A percentile compares a stretch with the other conserved stretches of the same genome.
Evolutionary conservation across 2,113 vertebrate species (phyloP).

Genomic region (Cyprinodon variegatus): DNA sequence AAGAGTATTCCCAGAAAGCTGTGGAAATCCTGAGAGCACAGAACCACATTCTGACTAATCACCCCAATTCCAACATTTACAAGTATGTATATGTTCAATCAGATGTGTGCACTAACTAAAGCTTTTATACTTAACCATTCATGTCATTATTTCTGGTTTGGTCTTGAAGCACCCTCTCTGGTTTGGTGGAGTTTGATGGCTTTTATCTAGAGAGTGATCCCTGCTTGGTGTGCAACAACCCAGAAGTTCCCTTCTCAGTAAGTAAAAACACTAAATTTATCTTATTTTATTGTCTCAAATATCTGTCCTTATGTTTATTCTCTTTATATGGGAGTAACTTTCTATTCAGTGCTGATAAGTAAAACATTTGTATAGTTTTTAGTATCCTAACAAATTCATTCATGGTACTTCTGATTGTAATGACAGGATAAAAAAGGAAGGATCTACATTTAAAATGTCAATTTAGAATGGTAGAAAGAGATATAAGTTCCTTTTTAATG

Average conservation of each 20-base stretch:
- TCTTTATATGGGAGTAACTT: no score
- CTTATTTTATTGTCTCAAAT: neutral
- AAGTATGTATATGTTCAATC: constrained; percentile 82
- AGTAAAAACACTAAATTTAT: constrained; percentile 64
- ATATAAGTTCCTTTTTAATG: neutral
- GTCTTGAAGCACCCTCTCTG: constrained; percentile 88
- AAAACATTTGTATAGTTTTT: neutral
- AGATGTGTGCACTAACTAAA: neutral
- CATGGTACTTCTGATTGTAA: neutral
- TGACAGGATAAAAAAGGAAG: neutral
- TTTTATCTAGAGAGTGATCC: constrained; percentile 97
- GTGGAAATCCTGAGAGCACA: constrained; percentile 96
- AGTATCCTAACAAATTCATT: neutral
- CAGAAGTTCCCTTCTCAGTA: constrained; percentile 97
- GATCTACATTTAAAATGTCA: neutral
- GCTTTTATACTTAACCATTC: neutral
- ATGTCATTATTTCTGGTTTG: neutral
- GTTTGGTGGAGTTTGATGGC: constrained; percentile 96
- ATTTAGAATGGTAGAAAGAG: neutral
- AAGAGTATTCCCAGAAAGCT: constrained; percentile 97
- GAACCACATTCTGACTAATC: constrained; percentile 98
- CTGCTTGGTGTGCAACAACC: constrained; percentile 98
- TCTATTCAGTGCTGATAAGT: neutral
- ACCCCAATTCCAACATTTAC: constrained; percentile 99
- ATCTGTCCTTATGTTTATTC: neutral